Evolutionary conservation across 35 echinoderm and acorn worm species (phyloP).

Genomic region (Apostichopus parvimensis): DNA sequence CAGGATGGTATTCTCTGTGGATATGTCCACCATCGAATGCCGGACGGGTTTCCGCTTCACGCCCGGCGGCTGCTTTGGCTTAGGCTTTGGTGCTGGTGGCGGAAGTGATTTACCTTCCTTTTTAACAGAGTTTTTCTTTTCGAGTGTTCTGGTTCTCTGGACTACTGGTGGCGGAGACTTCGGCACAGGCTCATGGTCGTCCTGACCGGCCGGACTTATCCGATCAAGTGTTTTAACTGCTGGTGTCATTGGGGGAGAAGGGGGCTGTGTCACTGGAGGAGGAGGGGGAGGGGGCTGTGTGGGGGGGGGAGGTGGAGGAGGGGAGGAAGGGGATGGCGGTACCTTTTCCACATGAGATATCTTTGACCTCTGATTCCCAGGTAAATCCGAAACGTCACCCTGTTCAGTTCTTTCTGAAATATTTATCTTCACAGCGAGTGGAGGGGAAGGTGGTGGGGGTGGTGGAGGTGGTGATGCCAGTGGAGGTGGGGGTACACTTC

Average conservation of each 20-base stretch:
- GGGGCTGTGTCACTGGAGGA: background rate
- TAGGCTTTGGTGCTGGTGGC: conserved; percentile 21
- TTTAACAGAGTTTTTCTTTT: background rate
- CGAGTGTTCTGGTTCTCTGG: background rate
- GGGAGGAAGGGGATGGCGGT: background rate
- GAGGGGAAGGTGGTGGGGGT: background rate
- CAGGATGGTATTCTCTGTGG: background rate
- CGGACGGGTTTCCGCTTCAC: conserved; percentile 25
- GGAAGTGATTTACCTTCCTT: background rate
- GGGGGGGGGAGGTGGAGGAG: background rate
- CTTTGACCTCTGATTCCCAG: background rate
- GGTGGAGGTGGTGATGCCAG: background rate
- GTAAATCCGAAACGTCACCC: background rate
- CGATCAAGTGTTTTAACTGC: background rate
- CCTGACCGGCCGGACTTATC: background rate
- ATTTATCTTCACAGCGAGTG: background rate
- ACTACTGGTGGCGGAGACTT: background rate
- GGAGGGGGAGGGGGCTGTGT: background rate
- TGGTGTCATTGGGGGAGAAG: background rate
- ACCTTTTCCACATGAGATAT: background rate
- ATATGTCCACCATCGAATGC: conserved; percentile 28
- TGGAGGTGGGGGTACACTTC: background rate
- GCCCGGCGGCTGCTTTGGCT: background rate
- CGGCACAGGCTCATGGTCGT: background rate
- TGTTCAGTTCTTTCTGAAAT: conserved; percentile 2